Evolutionary conservation across 2,888 invertebrate genomes (phyloP), one percentile per base, ranked within the genome.

Genomic region (Gasteruption jaculator): DNA sequence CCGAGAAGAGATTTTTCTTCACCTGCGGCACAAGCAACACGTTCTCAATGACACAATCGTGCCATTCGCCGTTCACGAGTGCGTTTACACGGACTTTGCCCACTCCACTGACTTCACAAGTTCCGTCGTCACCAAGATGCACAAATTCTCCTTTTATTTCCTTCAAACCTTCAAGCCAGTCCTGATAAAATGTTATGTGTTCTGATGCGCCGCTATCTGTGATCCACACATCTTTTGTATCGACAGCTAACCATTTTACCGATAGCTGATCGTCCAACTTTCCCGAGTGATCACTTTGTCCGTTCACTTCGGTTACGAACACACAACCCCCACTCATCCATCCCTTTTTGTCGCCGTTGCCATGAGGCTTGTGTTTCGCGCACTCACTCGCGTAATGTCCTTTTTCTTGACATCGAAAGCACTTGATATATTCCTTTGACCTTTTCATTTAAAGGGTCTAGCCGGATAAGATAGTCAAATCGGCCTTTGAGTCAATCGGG

Each of bases 1-100:
- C 36, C 12, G 50, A 52, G 33, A 50, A 50, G 21, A 52, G 38
- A 37, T 52, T 52, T 19, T 48, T 41, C 10, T 25, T 42, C 14
- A 46, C 37, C 18, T 44, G 41, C 15, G 48, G 50, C 14, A 50
- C 42, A 36, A 46, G 45, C 33, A 49, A 27, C 11, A 53, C 50
- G 21, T 52, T 40, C 11, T 49, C 33, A 18, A 45, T 39, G 5
- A 5, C 7, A 1, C 41, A 33, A 16, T 19, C 10, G 16, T 7
- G 4, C 38, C 42, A 38, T 27, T 18, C 35, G 18, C 38, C 30
- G 14, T 38, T 18, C 5, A 45, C 45, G 31, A 16, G 25, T 15
- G n/a, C n/a, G n/a, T n/a, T n/a, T n/a, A n/a, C n/a, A n/a, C n/a
- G n/a, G n/a, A n/a, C n/a, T 7, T 21, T 46, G 1, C 46, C 43